Percentiles rank a stretch among this genome's conserved stretches.
Evolutionary conservation across 2,888 invertebrate genomes (phyloP).

Genomic region (Odontomyia ornata): DNA sequence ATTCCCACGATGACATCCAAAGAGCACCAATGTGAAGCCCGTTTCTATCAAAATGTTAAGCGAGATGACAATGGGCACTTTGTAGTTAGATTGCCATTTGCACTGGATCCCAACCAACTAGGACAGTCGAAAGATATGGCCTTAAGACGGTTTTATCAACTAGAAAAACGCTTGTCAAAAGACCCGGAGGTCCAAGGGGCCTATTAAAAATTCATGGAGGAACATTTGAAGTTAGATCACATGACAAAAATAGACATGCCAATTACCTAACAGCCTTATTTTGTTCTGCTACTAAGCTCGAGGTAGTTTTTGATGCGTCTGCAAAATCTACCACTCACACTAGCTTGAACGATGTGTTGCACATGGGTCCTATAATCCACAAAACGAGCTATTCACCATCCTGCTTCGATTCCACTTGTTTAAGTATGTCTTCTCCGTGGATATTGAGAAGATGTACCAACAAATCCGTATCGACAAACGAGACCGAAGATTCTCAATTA

Average conservation of each 20-base stretch:
- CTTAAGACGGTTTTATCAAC: neutral
- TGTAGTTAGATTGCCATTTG: constrained; percentile 1
- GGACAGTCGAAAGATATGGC: constrained; percentile 3
- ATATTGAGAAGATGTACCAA: too few relatives aligned
- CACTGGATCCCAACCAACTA: neutral
- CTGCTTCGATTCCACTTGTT: neutral
- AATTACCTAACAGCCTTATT: neutral
- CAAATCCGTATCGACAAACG: neutral
- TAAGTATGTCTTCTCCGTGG: neutral
- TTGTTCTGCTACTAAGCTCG: neutral
- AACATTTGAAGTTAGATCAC: neutral
- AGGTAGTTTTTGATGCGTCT: neutral
- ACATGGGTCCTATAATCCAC: neutral
- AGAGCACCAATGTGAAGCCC: neutral
- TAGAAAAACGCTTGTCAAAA: too few relatives aligned
- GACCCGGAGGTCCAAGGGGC: too few relatives aligned
- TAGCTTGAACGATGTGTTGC: neutral
- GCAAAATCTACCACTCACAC: neutral
- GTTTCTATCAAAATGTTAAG: neutral
- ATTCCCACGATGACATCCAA: neutral
- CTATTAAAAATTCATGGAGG: neutral
- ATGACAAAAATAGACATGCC: neutral
- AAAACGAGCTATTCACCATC: neutral
- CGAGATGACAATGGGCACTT: neutral
- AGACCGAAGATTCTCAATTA: constrained; percentile 55